Conservation (phyloP, 2,797 vertebrate species). For the Chelidonichthys spinosus region DNA sequence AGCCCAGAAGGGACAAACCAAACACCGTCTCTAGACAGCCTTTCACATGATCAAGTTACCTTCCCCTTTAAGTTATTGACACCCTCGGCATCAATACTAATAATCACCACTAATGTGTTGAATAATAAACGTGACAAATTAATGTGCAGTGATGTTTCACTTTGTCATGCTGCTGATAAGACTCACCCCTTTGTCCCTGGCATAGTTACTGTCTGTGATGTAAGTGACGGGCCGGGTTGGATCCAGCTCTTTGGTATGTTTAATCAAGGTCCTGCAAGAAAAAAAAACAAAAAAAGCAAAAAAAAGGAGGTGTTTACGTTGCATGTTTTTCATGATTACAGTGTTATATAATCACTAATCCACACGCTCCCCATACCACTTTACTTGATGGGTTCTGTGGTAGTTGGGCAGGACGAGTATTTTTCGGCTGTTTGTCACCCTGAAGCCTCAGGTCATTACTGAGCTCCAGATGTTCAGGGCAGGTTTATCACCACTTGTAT, state of each 20-base stretch:
- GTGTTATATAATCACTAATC: background rate
- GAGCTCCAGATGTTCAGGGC: constrained; percentile 22
- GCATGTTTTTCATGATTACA: background rate
- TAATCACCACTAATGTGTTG: background rate
- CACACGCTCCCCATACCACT: background rate
- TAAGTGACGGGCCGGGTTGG: constrained; percentile 91
- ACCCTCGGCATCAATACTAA: background rate
- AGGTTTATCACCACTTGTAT: constrained; percentile 27
- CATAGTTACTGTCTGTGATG: constrained; percentile 85
- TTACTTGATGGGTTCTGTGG: background rate
- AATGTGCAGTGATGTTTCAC: background rate
- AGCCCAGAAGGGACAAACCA: too few relatives aligned
- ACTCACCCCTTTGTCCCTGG: constrained; percentile 91
- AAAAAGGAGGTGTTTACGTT: background rate
- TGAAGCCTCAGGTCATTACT: background rate
- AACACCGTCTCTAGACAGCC: too few relatives aligned
- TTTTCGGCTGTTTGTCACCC: background rate
- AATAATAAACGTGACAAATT: background rate
- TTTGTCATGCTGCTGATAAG: background rate
- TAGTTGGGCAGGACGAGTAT: background rate
- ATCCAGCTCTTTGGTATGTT: constrained; percentile 90
- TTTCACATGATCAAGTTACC: too few relatives aligned
- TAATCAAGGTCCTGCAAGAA: constrained; percentile 87
- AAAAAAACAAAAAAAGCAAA: too few relatives aligned
- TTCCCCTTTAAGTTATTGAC: background rate